These are phyloP conservation scores for Xanthostigma xanthostigma DNA, from an alignment of 2,888 invertebrate species.

Conservation along the genomic window DNA sequence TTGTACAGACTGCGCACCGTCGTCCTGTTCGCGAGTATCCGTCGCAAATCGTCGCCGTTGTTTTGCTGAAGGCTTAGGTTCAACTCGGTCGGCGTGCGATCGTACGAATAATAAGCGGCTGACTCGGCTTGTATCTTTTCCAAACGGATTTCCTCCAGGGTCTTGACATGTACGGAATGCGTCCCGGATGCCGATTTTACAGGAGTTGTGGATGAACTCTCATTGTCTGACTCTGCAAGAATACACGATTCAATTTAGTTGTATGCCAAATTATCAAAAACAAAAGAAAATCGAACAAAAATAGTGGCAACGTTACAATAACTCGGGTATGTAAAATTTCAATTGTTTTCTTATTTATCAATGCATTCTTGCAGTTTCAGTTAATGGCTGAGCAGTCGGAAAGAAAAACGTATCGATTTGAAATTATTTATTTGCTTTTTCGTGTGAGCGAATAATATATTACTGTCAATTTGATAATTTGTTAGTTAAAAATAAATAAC, in stretches of 20 bases:
- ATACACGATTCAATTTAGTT: conserved; percentile 31
- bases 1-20: conserved; percentile 6
- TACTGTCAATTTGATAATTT: no score
- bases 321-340: conserved; percentile 3
- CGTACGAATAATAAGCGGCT: conserved; percentile 56
- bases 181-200: conserved; percentile 29
- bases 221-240: conserved; percentile 67
- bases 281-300: background rate
- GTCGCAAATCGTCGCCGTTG: conserved; percentile 19
- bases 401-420: conserved; percentile 1
- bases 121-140: conserved; percentile 56
- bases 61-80: background rate
- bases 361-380: conserved; percentile 30
- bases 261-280: conserved; percentile 1
- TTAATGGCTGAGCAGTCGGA: background rate
- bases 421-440: background rate
- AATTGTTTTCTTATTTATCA: conserved; percentile 8
- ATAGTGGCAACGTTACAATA: background rate
- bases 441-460: no score
- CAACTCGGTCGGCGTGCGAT: conserved; percentile 13
- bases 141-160: conserved; percentile 50
- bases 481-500: no score
- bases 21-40: conserved; percentile 18
- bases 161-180: conserved; percentile 35
- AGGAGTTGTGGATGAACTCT: conserved; percentile 49